Evolutionary conservation across 2,888 invertebrate genomes (phyloP).

Genomic region (Cantharis nigra): DNA sequence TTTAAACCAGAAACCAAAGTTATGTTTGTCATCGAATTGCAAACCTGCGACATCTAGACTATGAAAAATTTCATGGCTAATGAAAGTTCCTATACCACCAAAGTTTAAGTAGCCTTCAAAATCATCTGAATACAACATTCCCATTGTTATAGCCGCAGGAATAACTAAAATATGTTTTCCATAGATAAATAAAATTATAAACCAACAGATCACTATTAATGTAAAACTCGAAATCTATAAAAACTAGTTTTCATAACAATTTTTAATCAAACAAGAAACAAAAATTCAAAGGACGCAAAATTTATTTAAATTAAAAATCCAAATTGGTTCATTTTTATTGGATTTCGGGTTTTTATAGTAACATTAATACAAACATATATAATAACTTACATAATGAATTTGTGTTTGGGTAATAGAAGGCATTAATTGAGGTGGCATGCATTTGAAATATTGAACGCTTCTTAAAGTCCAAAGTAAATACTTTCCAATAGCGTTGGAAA

Average conservation of each 20-base stretch:
- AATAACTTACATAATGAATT: not conserved
- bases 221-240: too few relatives aligned
- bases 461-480: not conserved
- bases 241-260: too few relatives aligned
- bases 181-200: too few relatives aligned
- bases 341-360: too few relatives aligned
- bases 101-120: slow-evolving; percentile 7
- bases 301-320: too few relatives aligned
- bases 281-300: too few relatives aligned
- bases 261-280: too few relatives aligned
- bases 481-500: not conserved
- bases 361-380: not conserved
- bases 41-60: not conserved
- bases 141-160: not conserved
- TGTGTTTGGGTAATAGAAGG: not conserved
- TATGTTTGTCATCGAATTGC: not conserved
- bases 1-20: not conserved
- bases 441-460: not conserved
- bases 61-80: slow-evolving; percentile 4
- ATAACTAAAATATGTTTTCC: not conserved
- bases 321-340: too few relatives aligned
- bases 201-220: too few relatives aligned
- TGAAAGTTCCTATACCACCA: slow-evolving; percentile 4
- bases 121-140: not conserved
- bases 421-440: not conserved